Evolutionary conservation across 2,888 invertebrate genomes (phyloP).

Genomic region (Druceiella hillmani): DNA sequence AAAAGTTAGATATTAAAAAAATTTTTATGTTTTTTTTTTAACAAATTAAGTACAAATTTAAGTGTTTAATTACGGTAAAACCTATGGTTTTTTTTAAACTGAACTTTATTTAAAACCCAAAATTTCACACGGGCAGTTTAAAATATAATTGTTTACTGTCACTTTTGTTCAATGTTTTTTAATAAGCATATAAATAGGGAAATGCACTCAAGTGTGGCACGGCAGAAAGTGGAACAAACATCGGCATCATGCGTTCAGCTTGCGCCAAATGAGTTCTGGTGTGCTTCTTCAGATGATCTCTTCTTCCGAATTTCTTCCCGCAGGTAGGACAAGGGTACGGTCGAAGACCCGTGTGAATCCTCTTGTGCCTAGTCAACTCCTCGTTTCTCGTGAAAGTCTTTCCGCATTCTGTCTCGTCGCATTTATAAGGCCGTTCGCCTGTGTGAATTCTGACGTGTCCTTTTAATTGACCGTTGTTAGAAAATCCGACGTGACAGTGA

Average conservation of each 20-base stretch:
- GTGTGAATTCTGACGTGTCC: constrained; percentile 91
- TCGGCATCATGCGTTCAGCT: constrained; percentile 56
- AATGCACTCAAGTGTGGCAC: constrained; percentile 38
- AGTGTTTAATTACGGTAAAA: too few species aligned
- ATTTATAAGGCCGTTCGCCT: constrained; percentile 85
- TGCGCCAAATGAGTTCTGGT: constrained; percentile 73
- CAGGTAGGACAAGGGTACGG: constrained; percentile 85
- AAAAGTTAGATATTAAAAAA: too few species aligned
- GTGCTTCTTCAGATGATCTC: constrained; percentile 94
- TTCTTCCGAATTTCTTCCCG: constrained; percentile 87
- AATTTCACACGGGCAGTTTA: too few species aligned
- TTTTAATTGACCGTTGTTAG: constrained; percentile 89
- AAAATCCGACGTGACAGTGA: constrained; percentile 84
- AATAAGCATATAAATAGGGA: constrained; percentile 55
- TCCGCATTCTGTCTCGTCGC: constrained; percentile 78
- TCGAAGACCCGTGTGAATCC: constrained; percentile 82
- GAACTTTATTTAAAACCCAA: too few species aligned
- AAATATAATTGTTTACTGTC: too few species aligned
- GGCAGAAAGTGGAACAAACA: constrained; percentile 56
- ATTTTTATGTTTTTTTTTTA: too few species aligned
- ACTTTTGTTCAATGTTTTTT: constrained; percentile 20
- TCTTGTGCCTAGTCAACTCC: constrained; percentile 84
- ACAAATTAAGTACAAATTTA: too few species aligned
- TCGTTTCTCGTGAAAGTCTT: constrained; percentile 91
- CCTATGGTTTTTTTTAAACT: too few species aligned